Evolutionary conservation across 2,113 vertebrate genomes (phyloP).

Genomic region (Apteryx mantelli): DNA sequence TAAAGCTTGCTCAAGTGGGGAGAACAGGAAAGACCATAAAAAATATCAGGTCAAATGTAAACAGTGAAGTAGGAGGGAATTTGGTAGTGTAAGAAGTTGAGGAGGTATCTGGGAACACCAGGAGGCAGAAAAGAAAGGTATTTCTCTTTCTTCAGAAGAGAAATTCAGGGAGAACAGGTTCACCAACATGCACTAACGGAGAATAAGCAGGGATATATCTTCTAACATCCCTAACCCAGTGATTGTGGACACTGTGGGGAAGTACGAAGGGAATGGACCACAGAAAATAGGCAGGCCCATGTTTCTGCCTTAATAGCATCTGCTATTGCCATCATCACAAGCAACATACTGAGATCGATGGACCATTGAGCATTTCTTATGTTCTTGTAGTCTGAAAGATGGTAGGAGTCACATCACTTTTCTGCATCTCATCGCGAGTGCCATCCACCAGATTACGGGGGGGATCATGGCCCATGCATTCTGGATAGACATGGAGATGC

Average conservation of each 20-base stretch:
- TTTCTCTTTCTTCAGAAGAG: neutral
- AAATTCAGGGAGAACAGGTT: neutral
- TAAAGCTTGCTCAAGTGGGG: neutral
- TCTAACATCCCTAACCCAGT: neutral
- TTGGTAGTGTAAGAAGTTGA: neutral
- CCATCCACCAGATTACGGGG: neutral
- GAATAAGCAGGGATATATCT: neutral
- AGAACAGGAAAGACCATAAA: neutral
- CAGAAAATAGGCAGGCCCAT: neutral
- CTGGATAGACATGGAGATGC: neutral
- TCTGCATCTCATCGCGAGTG: neutral
- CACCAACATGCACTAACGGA: neutral
- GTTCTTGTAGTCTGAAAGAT: neutral
- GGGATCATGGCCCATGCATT: neutral
- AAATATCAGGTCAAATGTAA: neutral
- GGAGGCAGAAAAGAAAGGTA: too few species aligned
- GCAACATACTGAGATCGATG: neutral
- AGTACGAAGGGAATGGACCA: too few species aligned
- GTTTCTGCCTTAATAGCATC: fast-evolving
- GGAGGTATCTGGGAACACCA: neutral
- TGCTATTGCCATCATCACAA: neutral
- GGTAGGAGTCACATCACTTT: neutral
- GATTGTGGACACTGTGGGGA: neutral
- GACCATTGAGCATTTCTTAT: neutral
- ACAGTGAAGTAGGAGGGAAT: neutral